Evolutionary conservation across 2,797 vertebrate species (phyloP).

Genomic region (Oreochromis grahami): DNA sequence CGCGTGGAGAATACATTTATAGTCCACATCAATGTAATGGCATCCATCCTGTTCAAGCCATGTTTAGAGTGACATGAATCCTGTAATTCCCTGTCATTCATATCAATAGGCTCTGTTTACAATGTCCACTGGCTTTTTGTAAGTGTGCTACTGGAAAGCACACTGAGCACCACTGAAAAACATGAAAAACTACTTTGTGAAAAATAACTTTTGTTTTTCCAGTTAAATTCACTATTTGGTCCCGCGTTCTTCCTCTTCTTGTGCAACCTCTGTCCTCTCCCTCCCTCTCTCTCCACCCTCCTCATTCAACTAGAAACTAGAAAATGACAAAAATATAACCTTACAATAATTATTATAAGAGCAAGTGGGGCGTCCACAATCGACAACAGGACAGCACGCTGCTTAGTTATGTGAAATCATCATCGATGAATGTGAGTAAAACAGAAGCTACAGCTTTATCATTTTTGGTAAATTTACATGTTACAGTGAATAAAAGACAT

Average conservation of each 20-base stretch:
- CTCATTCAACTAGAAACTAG: background rate
- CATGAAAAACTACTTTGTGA: background rate
- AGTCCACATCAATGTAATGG: background rate
- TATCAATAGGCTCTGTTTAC: background rate
- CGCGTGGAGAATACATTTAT: background rate
- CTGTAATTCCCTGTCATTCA: background rate
- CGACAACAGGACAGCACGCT: background rate
- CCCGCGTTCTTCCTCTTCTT: background rate
- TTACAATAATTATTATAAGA: background rate
- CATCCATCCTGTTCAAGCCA: background rate
- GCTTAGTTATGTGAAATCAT: background rate
- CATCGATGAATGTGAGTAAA: background rate
- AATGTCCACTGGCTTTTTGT: background rate
- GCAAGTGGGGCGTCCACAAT: background rate
- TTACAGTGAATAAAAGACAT: background rate
- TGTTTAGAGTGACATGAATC: background rate
- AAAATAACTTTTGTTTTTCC: background rate
- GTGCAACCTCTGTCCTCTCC: background rate
- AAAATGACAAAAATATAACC: background rate
- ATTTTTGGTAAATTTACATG: background rate
- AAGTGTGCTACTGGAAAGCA: background rate
- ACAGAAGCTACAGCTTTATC: background rate
- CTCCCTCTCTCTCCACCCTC: fast-evolving
- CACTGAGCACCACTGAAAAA: background rate
- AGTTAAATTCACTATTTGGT: background rate